phyloP scores from a whole-genome alignment of 1,140 invertebrate genomes.

The Centruroides vittatus region DNA sequence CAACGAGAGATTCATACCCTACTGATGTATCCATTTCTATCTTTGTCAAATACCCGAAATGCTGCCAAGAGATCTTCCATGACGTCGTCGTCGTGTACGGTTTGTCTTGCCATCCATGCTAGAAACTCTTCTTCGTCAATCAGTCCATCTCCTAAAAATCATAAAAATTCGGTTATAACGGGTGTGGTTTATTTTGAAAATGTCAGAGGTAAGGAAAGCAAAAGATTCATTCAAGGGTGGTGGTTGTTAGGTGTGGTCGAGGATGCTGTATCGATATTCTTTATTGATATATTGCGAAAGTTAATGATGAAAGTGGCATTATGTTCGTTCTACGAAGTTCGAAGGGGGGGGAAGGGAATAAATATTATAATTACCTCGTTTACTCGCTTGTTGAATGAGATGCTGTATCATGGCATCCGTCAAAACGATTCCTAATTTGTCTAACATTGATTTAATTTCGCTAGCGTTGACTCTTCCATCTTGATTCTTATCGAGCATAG shows the following conservation, averaged over 20 bases:
- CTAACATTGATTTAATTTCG: constrained; percentile 57
- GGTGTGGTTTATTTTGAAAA: no score
- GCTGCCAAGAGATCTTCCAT: constrained; percentile 50
- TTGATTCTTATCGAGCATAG: constrained; percentile 51
- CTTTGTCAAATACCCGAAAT: constrained; percentile 60
- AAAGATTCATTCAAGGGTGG: no score
- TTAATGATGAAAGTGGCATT: no score
- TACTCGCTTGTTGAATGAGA: constrained; percentile 51
- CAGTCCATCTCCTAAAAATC: constrained; percentile 14
- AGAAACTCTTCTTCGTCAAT: constrained; percentile 22
- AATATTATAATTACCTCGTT: constrained; percentile 34
- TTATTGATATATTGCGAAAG: no score
- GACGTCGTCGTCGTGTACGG: constrained; percentile 17
- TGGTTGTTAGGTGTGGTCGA: no score
- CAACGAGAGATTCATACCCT: constrained; percentile 6
- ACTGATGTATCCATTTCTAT: constrained; percentile 59
- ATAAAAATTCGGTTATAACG: not conserved
- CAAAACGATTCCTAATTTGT: constrained; percentile 52
- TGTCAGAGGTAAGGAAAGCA: no score
- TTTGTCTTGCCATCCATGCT: constrained; percentile 19
- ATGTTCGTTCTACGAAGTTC: no score
- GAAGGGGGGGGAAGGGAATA: no score
- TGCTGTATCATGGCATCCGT: constrained; percentile 38
- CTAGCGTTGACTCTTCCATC: constrained; percentile 53
- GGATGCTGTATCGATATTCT: no score